Conservation (phyloP, 2,888 invertebrate genomes). For the Vesta saturnalis region DNA sequence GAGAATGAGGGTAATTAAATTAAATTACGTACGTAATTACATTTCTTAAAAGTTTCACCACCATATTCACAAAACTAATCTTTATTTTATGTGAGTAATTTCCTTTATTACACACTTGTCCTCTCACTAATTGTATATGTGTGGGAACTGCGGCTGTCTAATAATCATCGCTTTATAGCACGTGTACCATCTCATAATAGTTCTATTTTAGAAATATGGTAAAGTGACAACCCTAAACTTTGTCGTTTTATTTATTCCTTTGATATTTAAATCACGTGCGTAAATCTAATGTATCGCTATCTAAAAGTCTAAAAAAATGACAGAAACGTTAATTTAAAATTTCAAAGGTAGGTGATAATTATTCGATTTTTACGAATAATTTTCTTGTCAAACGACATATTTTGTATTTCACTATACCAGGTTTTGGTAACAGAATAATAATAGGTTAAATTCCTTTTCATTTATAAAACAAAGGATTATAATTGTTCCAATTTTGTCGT, state of each 20-base stretch:
- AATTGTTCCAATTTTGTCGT: too few species aligned
- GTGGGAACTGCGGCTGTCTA: background rate
- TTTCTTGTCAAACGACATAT: background rate
- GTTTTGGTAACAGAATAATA: background rate
- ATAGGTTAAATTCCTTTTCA: background rate
- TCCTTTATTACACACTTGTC: background rate
- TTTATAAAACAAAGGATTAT: too few species aligned
- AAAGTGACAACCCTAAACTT: too few species aligned
- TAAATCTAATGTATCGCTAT: too few species aligned
- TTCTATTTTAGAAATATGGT: too few species aligned
- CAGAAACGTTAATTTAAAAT: too few species aligned
- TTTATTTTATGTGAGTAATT: background rate
- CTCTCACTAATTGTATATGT: background rate
- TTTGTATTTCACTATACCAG: too few species aligned
- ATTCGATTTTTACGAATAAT: background rate
- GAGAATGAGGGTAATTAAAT: background rate
- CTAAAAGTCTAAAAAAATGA: too few species aligned
- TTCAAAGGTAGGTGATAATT: too few species aligned
- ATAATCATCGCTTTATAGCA: conserved; percentile 1
- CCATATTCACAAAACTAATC: background rate
- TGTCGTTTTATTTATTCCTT: too few species aligned
- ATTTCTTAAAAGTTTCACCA: background rate
- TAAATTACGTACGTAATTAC: background rate
- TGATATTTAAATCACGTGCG: too few species aligned
- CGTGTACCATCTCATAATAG: background rate